These are phyloP conservation scores for Neodon shergylaensis DNA, from an alignment of 2,113 vertebrate species.

Conservation along the genomic window DNA sequence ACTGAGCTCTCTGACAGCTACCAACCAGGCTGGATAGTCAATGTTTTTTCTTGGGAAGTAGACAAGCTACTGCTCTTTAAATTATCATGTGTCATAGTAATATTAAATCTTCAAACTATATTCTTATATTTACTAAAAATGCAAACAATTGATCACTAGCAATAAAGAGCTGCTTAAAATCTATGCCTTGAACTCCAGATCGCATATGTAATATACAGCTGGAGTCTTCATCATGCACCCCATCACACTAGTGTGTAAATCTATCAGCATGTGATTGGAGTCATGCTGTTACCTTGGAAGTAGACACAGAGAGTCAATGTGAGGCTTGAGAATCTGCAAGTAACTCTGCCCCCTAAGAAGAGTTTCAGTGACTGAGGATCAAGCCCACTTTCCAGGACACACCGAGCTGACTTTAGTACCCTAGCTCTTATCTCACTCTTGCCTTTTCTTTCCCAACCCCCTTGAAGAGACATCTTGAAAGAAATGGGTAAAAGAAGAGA, in stretches of 20 bases:
- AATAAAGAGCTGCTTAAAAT: not conserved
- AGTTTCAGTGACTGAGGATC: not conserved
- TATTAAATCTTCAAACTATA: not conserved
- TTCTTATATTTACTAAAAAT: not conserved
- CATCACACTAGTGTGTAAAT: not conserved
- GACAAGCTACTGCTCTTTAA: not conserved
- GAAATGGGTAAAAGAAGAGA: not conserved
- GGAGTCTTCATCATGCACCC: not conserved
- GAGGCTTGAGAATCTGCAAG: not conserved
- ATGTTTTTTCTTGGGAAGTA: not conserved
- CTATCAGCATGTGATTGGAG: not conserved
- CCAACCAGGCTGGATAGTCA: accelerated
- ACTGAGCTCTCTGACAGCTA: not conserved
- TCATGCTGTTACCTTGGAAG: not conserved
- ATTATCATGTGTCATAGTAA: not conserved
- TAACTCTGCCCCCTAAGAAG: not conserved
- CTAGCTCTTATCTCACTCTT: not conserved
- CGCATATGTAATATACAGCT: too few species aligned
- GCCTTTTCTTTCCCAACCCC: not conserved
- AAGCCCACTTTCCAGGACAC: not conserved
- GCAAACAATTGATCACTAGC: not conserved
- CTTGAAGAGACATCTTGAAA: not conserved
- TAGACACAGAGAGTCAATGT: not conserved
- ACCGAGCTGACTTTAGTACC: not conserved
- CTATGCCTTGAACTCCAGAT: not conserved